phyloP scores from a whole-genome alignment of 2,888 invertebrate genomes.

The Galerucella pusilla region DNA sequence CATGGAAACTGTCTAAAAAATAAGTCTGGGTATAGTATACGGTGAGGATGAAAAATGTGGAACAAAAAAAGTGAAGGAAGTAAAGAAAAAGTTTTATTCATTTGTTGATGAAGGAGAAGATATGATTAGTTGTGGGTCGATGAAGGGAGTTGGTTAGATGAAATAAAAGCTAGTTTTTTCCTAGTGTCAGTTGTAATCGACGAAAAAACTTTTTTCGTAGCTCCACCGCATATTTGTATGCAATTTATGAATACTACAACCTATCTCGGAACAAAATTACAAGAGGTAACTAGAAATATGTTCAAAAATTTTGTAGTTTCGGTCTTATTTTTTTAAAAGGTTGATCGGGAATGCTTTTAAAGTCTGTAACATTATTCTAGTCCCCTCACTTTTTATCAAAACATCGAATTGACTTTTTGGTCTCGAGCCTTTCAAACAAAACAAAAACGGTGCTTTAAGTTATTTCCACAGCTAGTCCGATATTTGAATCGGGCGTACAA shows the following conservation, averaged over 20 bases:
- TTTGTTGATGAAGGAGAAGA: too few species aligned
- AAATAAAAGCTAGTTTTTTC: constrained; percentile 28
- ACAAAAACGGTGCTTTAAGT: constrained; percentile 46
- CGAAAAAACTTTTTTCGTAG: constrained; percentile 15
- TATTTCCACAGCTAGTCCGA: constrained; percentile 62
- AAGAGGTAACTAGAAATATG: constrained; percentile 17
- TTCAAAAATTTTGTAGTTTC: background rate
- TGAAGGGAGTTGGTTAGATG: background rate
- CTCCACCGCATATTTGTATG: constrained; percentile 22
- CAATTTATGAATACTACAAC: constrained; percentile 33
- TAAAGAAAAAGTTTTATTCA: too few species aligned
- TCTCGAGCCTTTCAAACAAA: constrained; percentile 42
- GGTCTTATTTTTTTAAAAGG: background rate
- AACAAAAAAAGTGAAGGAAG: too few species aligned
- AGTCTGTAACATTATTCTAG: constrained; percentile 2
- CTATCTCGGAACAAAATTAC: constrained; percentile 19
- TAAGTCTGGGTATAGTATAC: too few species aligned
- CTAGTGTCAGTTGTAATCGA: constrained; percentile 25
- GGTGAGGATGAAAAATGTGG: too few species aligned
- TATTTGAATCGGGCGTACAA: constrained; percentile 65
- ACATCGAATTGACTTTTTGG: constrained; percentile 27
- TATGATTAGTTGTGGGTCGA: too few species aligned
- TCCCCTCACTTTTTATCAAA: background rate
- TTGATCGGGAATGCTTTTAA: background rate
- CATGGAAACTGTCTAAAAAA: too few species aligned